Evolutionary conservation across 2,113 vertebrate species (phyloP).

Genomic region (Spermophilus dauricus): DNA sequence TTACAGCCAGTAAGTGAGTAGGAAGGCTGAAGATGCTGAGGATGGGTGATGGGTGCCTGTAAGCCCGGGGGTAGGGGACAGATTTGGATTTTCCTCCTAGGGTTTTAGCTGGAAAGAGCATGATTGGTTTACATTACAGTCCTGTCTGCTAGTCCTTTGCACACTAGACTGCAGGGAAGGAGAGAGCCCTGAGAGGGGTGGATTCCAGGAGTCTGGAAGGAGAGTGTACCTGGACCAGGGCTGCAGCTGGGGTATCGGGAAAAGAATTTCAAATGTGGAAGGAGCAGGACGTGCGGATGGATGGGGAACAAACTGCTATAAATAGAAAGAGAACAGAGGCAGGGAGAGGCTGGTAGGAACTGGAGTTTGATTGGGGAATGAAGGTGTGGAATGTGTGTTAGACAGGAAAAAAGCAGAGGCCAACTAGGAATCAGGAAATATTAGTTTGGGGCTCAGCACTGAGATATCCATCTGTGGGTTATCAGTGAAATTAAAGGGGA

Average conservation of each 20-base stretch:
- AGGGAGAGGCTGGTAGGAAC: neutral
- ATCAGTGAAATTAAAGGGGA: neutral
- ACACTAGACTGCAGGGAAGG: neutral
- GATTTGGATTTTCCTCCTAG: neutral
- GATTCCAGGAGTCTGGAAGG: neutral
- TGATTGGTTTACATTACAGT: no score
- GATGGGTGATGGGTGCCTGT: no score
- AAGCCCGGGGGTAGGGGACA: neutral
- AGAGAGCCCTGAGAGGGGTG: neutral
- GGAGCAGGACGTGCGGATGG: neutral
- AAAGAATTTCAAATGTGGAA: neutral
- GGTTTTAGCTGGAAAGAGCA: accelerated
- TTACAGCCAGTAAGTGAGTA: neutral
- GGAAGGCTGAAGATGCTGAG: neutral
- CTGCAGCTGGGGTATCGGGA: neutral
- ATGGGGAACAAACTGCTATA: neutral
- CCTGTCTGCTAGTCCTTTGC: neutral
- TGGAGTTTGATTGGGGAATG: neutral
- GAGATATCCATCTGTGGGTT: neutral
- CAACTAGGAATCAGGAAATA: neutral
- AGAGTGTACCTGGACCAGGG: neutral
- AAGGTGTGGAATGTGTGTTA: neutral
- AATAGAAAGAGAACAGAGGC: neutral
- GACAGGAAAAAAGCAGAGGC: neutral
- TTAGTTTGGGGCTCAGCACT: neutral